Conservation (phyloP, 2,888 invertebrate species). For the Artemia sinica region DNA sequence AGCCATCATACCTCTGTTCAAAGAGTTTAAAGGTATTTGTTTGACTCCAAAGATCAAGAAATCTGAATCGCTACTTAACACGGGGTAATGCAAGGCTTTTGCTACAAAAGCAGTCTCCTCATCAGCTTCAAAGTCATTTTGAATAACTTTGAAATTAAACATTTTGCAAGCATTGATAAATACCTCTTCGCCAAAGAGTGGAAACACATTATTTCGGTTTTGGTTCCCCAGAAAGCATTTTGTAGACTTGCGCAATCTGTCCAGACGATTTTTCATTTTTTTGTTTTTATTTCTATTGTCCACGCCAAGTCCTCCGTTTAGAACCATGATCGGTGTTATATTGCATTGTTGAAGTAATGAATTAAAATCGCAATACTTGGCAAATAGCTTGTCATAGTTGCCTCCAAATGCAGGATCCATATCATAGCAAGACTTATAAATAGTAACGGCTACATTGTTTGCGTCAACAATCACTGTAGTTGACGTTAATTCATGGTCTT, state of each 20-base stretch:
- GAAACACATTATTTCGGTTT: constrained; percentile 45
- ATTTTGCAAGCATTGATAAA: constrained; percentile 51
- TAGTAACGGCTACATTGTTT: constrained; percentile 26
- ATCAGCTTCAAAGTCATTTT: constrained; percentile 77
- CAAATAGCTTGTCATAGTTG: constrained; percentile 61
- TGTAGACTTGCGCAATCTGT: constrained; percentile 25
- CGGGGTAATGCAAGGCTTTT: constrained; percentile 56
- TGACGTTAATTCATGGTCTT: constrained; percentile 45
- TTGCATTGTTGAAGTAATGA: constrained; percentile 48
- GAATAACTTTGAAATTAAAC: constrained; percentile 46
- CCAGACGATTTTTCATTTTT: constrained; percentile 29
- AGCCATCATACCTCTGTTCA: constrained; percentile 32
- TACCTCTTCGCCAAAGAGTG: constrained; percentile 51
- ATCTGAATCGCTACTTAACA: constrained; percentile 83
- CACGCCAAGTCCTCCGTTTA: constrained; percentile 45
- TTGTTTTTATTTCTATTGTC: constrained; percentile 53
- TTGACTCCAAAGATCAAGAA: constrained; percentile 70
- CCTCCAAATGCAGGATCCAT: constrained; percentile 55
- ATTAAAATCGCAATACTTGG: constrained; percentile 48
- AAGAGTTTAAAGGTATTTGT: constrained; percentile 51
- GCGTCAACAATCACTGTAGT: constrained; percentile 60
- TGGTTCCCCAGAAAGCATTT: constrained; percentile 19
- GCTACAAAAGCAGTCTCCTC: constrained; percentile 67
- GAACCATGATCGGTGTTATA: constrained; percentile 50
- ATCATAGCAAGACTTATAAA: constrained; percentile 32